Percentiles rank a stretch among this genome's conserved stretches.
These are phyloP conservation scores for Boleophthalmus pectinirostris DNA, from an alignment of 2,113 vertebrate genomes.

Conservation along the genomic window DNA sequence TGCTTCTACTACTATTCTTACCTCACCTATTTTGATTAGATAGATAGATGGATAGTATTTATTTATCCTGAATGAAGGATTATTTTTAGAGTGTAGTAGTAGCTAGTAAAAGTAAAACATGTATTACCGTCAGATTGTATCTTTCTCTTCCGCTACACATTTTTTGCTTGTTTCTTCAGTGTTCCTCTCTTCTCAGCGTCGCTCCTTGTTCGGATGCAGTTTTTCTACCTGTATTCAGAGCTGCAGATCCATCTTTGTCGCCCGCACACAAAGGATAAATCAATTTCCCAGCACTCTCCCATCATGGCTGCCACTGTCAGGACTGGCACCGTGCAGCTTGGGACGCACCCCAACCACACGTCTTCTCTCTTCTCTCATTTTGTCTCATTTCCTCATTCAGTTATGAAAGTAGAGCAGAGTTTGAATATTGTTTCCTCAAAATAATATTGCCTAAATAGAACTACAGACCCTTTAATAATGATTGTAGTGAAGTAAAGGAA, in stretches of 20 bases:
- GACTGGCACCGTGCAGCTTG: conserved; percentile 52
- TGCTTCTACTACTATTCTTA: too few relatives aligned
- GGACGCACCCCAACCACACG: conserved; percentile 40
- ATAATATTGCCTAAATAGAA: not conserved
- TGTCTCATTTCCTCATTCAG: not conserved
- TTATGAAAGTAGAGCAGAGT: not conserved
- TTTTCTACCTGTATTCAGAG: conserved; percentile 66
- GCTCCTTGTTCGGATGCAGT: conserved; percentile 36
- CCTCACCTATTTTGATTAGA: too few relatives aligned
- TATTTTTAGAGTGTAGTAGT: too few relatives aligned
- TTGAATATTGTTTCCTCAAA: not conserved
- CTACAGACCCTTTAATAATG: too few relatives aligned
- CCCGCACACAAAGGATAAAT: conserved; percentile 62
- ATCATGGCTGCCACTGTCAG: conserved; percentile 60
- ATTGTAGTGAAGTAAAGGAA: too few relatives aligned
- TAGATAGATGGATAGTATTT: too few relatives aligned
- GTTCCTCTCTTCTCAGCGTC: not conserved
- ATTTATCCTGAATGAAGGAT: too few relatives aligned
- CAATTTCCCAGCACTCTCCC: conserved; percentile 70
- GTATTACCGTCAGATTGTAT: too few relatives aligned
- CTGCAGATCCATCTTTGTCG: conserved; percentile 73
- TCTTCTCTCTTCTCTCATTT: not conserved
- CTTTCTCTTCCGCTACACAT: not conserved
- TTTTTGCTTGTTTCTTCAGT: not conserved
- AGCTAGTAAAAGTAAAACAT: too few relatives aligned